Base-by-base conservation (phyloP, 1,140 invertebrate genomes). In the Capitella teleta region DNA sequence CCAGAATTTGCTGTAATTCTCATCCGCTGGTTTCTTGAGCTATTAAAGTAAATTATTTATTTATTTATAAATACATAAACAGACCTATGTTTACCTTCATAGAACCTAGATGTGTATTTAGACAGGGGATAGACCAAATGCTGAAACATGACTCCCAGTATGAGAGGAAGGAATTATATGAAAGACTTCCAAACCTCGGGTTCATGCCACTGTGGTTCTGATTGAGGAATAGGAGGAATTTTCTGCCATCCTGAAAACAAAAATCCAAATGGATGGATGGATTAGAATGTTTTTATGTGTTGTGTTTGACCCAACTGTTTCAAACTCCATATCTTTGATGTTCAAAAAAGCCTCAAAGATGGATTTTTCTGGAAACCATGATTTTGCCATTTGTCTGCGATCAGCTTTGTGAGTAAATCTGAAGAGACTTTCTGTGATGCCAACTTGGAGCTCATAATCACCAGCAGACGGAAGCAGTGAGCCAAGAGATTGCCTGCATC, bases 361-460 rank as follows among this genome's bases (percentile, higher is more conserved):
- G 1, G 42, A 25, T 12, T 19, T 16, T 21, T 55, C 41, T 26
- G 18, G 28, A 16, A 61, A 52, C 16, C 58, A 38, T 12, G 42
- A 28, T 23, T 48, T 8, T 14, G 43, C 36, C 50, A 34, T 56
- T 21, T 43, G 32, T n/a, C 32, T 36, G 32, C 62, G 47, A 6
- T 49, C 21, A 43, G 60, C 61, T 28, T 51, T 59, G 48, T 61
- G 61, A 23, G 64, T 51, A 10, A 63, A 18, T 26, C 64, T 52
- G 47, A 66, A 64, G 2, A 64, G 32, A 41, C 56, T 63, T 45
- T 66, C 64, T 47, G 61, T 40, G 6, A 58, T 40, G 25, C 60
- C 56, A 38, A 66, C 62, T 61, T 66, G 64, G 51, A 60, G 62
- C 47, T 66, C 64, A 61, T 64, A 66, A 58, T 66, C 64, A n/a